Evolutionary conservation across 2,888 invertebrate species (phyloP), one percentile per base, ranked within the genome.

Genomic region (Chaetogeoica ovagalla): DNA sequence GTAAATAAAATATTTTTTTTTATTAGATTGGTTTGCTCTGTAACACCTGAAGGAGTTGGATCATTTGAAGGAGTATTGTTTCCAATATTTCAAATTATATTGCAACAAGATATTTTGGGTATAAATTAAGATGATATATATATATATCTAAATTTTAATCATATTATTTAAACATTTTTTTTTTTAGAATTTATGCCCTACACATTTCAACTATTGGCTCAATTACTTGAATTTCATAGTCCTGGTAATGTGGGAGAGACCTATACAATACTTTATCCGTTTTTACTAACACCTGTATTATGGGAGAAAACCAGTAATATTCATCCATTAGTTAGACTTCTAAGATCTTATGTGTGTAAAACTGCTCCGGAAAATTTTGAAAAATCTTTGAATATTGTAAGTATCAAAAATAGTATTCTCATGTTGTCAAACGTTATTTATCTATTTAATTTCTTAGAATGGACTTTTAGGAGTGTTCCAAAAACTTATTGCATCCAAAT

Each of bases 221-320:
- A 98, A 30, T 88, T 98, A 81, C 89, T 98, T 87, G 97, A 97
- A 87, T 87, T 93, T 82, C 91, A 92, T 72, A 86, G 86, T 1
- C 87, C 86, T 9, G 88, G 88, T 6, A 86, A 89, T 43, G 89
- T 92, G 82, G 94, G 96, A 21, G 93, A 92, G 81, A 91, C 93
- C 0, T 99, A 98, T 88, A 92, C 94, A 88, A 92, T 91, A 6
- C 88, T 99, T 77, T 92, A 98, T 85, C 96, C 97, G 0, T 95
- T 94, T 85, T 88, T 99, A 23, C 88, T 99, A 84, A 90, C 94
- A 17, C 97, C 98, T 0, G 90, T 93, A 65, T 88, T 99, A 81
- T 99, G 98, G 95, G 96, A 98, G 86, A 90, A 95, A 72, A 90
- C 93, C 0, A 98, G 95, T 43, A 98, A 98, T 87, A 93, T 98